Base-by-base conservation (phyloP, 2,113 vertebrate species). In the Urocitellus parryii region DNA sequence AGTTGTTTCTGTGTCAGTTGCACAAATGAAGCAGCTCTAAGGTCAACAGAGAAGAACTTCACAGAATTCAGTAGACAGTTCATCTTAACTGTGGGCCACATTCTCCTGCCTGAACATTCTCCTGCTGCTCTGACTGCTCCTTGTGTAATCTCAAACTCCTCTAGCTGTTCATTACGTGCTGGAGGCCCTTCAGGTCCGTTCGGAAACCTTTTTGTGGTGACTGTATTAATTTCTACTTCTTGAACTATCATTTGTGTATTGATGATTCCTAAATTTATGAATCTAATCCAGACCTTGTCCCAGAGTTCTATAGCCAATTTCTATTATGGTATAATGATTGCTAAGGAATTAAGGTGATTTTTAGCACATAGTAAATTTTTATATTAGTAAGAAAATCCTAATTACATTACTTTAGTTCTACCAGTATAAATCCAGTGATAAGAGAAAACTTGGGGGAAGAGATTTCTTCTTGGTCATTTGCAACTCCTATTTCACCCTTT, bases 281-380 rank as follows among this genome's bases (percentile, higher is more conserved):
- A n/a, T 81, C 25, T 88, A 79, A 22, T 74, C 8, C 42, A 74
- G n/a, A 87, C 20, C 8, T 94, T 67, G 27, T 88, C 53, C 51
- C 20, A 65, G 53, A 81, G 53, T 88, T 91, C 45, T 80, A 58
- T n/a, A 79, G 37, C 5, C 84, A 45, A 83, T 84, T 96, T 48
- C 20, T 90, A 48, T 51, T 76, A 8, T 90, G 8, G 5, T 27
- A 0, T 8, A 92, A 95, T 78, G 34, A 82, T 25, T 79, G 5
- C 51, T 48, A 20, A 91, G 63, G 6, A 95, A 94, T 77, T 20
- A 79, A 92, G 48, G 29, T 56, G 5, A 76, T 48, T 76, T 48
- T 90, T 76, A 48, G 72, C 14, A 76, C 17, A 22, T 24, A 6
- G 20, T 51, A 70, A 92, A 58, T 68, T 56, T 94, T 84, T 53